These are phyloP conservation scores for Nipponacmea schrenckii DNA, from an alignment of 2,888 invertebrate genomes.

Conservation along the genomic window DNA sequence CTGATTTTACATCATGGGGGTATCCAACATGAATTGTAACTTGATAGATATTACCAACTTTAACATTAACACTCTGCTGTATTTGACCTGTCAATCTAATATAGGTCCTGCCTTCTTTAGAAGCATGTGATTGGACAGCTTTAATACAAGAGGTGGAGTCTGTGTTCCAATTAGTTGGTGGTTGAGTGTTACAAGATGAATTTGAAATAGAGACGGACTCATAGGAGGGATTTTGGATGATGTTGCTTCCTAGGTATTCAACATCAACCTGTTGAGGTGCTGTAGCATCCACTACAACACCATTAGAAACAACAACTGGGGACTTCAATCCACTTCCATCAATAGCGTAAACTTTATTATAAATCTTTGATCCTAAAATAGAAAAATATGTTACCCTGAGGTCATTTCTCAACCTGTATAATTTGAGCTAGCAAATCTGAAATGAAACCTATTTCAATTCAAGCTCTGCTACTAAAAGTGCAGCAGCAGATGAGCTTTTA, in stretches of 20 bases:
- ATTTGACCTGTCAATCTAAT: background rate
- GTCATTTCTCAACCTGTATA: no score
- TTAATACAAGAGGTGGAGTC: conserved; percentile 9
- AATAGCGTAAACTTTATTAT: conserved; percentile 37
- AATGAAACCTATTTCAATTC: no score
- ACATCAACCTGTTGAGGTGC: conserved; percentile 30
- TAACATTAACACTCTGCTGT: background rate
- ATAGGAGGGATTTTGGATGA: conserved; percentile 23
- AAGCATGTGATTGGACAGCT: background rate
- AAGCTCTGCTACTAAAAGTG: no score
- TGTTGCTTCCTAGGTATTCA: background rate
- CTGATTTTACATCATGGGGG: conserved; percentile 12
- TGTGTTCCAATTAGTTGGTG: conserved; percentile 19
- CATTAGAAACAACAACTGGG: conserved; percentile 37
- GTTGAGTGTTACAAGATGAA: conserved; percentile 18
- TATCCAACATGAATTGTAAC: conserved; percentile 20
- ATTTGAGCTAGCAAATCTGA: no score
- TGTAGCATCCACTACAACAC: conserved; percentile 38
- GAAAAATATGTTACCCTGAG: background rate
- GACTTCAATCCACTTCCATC: conserved; percentile 39
- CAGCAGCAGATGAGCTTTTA: no score
- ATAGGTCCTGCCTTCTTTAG: background rate
- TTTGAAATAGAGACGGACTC: conserved; percentile 5
- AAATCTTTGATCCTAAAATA: conserved; percentile 31
- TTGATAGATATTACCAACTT: conserved; percentile 11